Evolutionary conservation across 2,888 invertebrate species (phyloP).

Genomic region (Brenthis daphne): DNA sequence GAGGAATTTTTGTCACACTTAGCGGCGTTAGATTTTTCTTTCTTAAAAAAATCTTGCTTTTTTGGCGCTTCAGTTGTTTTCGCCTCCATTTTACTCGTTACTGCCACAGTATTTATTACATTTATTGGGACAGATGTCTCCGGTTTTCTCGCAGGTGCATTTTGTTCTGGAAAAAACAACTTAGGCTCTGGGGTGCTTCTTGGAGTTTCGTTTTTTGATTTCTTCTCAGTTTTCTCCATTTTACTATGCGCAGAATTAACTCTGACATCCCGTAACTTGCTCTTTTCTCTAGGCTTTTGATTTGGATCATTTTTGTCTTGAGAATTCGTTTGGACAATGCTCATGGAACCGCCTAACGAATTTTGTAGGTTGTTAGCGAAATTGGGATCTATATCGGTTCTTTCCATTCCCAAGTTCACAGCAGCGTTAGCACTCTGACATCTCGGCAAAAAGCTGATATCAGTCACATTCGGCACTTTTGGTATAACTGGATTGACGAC

Average conservation of each 20-base stretch:
- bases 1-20: slow-evolving; percentile 68
- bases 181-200: slow-evolving; percentile 73
- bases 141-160: slow-evolving; percentile 63
- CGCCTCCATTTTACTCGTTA: slow-evolving; percentile 65
- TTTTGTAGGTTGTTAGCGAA: slow-evolving; percentile 63
- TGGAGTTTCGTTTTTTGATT: slow-evolving; percentile 66
- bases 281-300: slow-evolving; percentile 71
- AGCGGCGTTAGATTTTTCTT: slow-evolving; percentile 69
- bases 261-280: slow-evolving; percentile 73
- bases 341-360: slow-evolving; percentile 64
- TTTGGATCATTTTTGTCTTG: slow-evolving; percentile 67
- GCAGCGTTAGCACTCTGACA: slow-evolving; percentile 76
- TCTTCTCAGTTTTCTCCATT: slow-evolving; percentile 72
- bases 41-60: slow-evolving; percentile 79
- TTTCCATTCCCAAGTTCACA: slow-evolving; percentile 67
- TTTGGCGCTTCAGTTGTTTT: slow-evolving; percentile 71
- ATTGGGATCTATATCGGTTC: slow-evolving; percentile 63
- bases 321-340: slow-evolving; percentile 55
- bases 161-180: slow-evolving; percentile 75
- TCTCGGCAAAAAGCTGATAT: slow-evolving; percentile 71
- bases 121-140: slow-evolving; percentile 76
- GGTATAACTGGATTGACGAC: slow-evolving; percentile 75
- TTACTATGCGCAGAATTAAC: slow-evolving; percentile 78
- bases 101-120: slow-evolving; percentile 68
- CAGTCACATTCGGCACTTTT: slow-evolving; percentile 70